Base-by-base conservation (phyloP, 2,797 vertebrate species). In the Psittacula derbiana region DNA sequence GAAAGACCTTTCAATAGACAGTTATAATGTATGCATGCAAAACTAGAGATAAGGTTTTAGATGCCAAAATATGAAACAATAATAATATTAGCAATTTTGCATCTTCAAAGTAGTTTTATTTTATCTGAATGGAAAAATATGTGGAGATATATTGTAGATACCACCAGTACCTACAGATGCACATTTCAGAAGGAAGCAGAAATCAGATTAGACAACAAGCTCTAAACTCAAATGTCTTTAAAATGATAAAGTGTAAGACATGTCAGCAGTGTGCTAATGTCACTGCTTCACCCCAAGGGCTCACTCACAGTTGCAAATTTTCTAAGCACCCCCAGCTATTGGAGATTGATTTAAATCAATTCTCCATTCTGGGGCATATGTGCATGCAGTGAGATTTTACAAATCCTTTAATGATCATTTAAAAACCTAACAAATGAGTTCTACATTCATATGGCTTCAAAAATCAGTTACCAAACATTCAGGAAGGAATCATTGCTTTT, bases 101-200 rank as follows among this genome's bases (percentile, higher is more conserved):
- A 49, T 11, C 49, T 80, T 67, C 11, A 57, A 64, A 75, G 12
- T 31, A 7, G 18, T 49, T 86, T 79, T 46, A 43, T 91, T 81
- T 67, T 44, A 49, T 36, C 25, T 15, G 28, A 46, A 31, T 12
- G 20, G 49, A 85, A 84, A 78, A 62, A 25, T 17, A 40, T 6
- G 2, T 0, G 14, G 53, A 58, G 20, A 17, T 16, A 2, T 5
- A 36, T 55, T 0, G 16, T 10, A 46, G 46, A 13, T 61, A 44
- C 11, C 74, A 50, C 8, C 40, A 70, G n/a, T 55, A 74, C 30
- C 30, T 75, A 36, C 15, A 78, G 76, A 84, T 47, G 41, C 49
- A 61, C 3, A 36, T 21, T 67, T 20, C 66, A 81, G 88, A 38
- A 28, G 52, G 40, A 1, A 43, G 50, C 47, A 88, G 64, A 71